Base-by-base conservation (phyloP, 2,113 vertebrate genomes). In the Eubucco bourcierii region DNA sequence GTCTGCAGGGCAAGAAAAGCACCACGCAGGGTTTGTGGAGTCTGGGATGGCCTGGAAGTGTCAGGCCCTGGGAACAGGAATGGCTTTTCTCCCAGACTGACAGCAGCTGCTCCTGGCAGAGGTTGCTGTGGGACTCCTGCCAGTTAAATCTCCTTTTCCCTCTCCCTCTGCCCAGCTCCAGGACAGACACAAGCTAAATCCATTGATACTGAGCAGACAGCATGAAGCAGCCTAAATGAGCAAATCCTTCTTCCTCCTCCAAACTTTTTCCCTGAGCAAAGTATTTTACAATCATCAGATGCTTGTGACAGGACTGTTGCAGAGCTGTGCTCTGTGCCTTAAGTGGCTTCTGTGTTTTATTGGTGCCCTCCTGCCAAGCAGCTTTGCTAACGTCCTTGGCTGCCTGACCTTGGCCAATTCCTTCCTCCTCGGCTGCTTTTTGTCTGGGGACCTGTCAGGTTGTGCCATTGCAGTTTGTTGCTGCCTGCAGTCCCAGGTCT, bases 71-170 rank as follows among this genome's bases (percentile, higher is more conserved):
- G 65, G 63, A 47, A 6, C 7, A 75, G 16, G 84, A 19, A 27
- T 5, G 23, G 89, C 89, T 77, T 18, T 46, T 34, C 29, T 80
- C 72, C 20, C 83, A 85, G 92, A 77, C 90, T 76, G 75, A 41
- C 14, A 90, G 86, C 95, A 93, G 92, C 92, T 88, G 90, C 2
- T 90, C 44, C 76, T 90, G 95, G 88, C 94, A 91, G 33, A 58
- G 81, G 10, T 88, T 70, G 86, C 82, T 2, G 10, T 34, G 86
- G 94, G 93, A 77, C 34, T 55, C 5, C 4, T 74, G 91, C 90
- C 95, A 93, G 4, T 18, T 84, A 80, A 88, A 71, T 82, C 81
- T 84, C 82, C 44, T 47, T 37, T 88, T 41, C 10, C 6, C 85
- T 80, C 29, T 77, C 29, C 55, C 15, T 29, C 68, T 55, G 58